Evolutionary conservation across 2,888 invertebrate species (phyloP).

Genomic region (Bedellia somnulentella): DNA sequence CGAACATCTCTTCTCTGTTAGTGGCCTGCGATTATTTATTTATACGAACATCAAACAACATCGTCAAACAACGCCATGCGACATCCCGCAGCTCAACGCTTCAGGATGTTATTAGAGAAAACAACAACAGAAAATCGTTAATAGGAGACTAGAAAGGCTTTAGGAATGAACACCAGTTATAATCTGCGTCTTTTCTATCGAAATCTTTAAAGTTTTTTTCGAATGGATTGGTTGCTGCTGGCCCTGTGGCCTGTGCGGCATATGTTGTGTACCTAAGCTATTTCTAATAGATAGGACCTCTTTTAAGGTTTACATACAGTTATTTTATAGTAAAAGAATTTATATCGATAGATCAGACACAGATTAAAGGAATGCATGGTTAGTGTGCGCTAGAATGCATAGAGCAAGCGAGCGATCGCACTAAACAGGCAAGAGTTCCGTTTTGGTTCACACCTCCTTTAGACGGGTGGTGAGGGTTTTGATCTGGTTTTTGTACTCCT

Average conservation of each 20-base stretch:
- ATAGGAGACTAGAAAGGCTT: constrained; percentile 23
- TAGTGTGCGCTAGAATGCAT: constrained; percentile 38
- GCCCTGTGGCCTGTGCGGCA: too few species aligned
- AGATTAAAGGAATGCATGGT: constrained; percentile 17
- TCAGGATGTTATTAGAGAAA: constrained; percentile 18
- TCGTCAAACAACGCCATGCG: constrained; percentile 42
- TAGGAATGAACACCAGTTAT: too few species aligned
- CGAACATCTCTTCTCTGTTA: constrained; percentile 92
- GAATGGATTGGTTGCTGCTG: too few species aligned
- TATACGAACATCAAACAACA: constrained; percentile 36
- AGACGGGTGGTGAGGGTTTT: constrained; percentile 97
- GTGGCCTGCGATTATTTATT: constrained; percentile 77
- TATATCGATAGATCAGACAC: constrained; percentile 20
- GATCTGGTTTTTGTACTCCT: constrained; percentile 99
- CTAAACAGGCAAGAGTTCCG: constrained; percentile 28
- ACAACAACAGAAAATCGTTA: constrained; percentile 26
- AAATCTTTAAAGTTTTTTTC: too few species aligned
- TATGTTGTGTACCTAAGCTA: too few species aligned
- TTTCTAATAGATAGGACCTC: too few species aligned
- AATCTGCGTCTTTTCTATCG: too few species aligned
- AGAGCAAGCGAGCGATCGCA: constrained; percentile 49
- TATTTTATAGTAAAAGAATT: too few species aligned
- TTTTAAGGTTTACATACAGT: too few species aligned
- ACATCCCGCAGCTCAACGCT: constrained; percentile 23
- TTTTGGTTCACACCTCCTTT: constrained; percentile 87